Percentiles rank a stretch among this genome's conserved stretches.
Conservation (phyloP, 2,888 invertebrate genomes). For the Lymantria dispar region DNA sequence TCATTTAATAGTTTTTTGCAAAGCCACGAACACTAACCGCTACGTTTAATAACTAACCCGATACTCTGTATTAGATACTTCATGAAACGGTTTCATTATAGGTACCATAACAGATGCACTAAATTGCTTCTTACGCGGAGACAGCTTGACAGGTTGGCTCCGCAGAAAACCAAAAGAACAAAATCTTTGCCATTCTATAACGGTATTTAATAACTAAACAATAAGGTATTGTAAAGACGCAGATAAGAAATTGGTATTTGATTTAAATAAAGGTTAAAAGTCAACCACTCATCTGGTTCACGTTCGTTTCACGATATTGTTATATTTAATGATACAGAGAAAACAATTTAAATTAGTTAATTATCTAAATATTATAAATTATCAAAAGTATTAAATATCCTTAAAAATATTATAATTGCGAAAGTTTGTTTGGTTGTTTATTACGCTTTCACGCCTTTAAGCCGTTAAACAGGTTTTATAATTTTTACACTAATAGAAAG, state of each 20-base stretch:
- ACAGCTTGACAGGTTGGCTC: constrained; percentile 37
- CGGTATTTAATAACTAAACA: neutral
- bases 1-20: too few species aligned
- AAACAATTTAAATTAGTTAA: too few species aligned
- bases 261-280: constrained; percentile 50
- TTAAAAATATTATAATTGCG: too few species aligned
- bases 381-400: too few species aligned
- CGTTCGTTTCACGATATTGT: constrained; percentile 44
- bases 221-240: neutral
- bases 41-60: too few species aligned
- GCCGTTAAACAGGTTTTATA: too few species aligned
- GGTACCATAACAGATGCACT: constrained; percentile 40
- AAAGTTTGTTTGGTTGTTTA: too few species aligned
- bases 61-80: constrained; percentile 19
- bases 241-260: constrained; percentile 7
- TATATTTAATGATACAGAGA: constrained; percentile 1
- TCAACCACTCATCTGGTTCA: constrained; percentile 52
- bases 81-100: constrained; percentile 60
- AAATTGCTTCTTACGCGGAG: constrained; percentile 47
- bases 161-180: constrained; percentile 12
- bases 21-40: too few species aligned
- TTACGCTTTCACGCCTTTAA: too few species aligned
- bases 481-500: too few species aligned
- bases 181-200: neutral
- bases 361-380: too few species aligned